phyloP scores from a whole-genome alignment of 2,888 invertebrate species.

The Neoascia interrupta region DNA sequence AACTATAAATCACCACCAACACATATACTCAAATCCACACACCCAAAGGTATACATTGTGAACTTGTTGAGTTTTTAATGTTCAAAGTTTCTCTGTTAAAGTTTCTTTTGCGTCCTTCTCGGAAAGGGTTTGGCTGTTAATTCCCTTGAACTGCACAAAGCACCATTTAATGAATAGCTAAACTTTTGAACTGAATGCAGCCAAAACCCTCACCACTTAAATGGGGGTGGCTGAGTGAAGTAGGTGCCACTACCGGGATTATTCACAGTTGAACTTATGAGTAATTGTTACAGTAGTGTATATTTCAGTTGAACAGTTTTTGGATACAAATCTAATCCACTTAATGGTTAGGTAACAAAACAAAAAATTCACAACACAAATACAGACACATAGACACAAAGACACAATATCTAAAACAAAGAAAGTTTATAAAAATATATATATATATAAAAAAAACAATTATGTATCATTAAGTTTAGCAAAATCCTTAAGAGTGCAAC shows the following conservation, averaged over 20 bases:
- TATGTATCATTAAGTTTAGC: constrained; percentile 13
- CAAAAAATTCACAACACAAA: constrained; percentile 50
- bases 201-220: background rate
- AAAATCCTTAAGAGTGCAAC: constrained; percentile 51
- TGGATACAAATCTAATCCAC: constrained; percentile 13
- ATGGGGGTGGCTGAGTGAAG: too few species aligned
- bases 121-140: constrained; percentile 26
- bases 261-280: constrained; percentile 42
- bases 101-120: constrained; percentile 20
- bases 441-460: background rate
- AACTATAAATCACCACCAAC: constrained; percentile 53
- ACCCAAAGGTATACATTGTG: constrained; percentile 11
- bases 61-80: constrained; percentile 68
- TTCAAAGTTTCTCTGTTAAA: constrained; percentile 61
- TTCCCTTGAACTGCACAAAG: constrained; percentile 63
- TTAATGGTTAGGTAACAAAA: constrained; percentile 26
- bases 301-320: constrained; percentile 7
- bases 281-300: constrained; percentile 28
- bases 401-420: constrained; percentile 30
- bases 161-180: constrained; percentile 65
- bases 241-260: background rate
- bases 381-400: constrained; percentile 22
- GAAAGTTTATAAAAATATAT: background rate
- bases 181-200: constrained; percentile 57
- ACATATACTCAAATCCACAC: constrained; percentile 2